phyloP scores from a whole-genome alignment of 2,888 invertebrate species.

The Napeogenes sylphis region DNA sequence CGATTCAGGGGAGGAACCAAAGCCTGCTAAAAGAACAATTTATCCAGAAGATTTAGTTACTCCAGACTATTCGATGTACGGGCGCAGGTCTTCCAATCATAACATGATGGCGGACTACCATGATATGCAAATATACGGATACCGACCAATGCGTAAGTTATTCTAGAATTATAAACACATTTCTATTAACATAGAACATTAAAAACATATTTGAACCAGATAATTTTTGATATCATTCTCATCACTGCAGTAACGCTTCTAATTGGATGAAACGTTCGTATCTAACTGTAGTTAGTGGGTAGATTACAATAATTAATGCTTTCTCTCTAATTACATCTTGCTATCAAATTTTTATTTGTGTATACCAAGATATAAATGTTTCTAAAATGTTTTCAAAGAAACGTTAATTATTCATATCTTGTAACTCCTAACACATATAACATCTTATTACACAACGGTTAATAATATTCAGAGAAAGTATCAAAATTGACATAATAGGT shows the following conservation, averaged over 20 bases:
- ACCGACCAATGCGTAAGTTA: constrained; percentile 61
- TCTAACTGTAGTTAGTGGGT: constrained; percentile 1
- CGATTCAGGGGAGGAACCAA: constrained; percentile 65
- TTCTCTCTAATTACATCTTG: constrained; percentile 2
- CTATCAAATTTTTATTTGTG: not conserved
- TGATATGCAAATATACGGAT: constrained; percentile 54
- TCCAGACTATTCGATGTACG: constrained; percentile 55
- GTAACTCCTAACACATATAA: too few species aligned
- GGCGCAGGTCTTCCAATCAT: constrained; percentile 56
- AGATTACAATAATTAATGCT: not conserved
- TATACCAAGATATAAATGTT: not conserved
- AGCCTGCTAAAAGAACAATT: constrained; percentile 51
- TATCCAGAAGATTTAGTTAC: constrained; percentile 48
- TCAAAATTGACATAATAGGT: too few species aligned
- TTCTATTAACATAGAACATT: not conserved
- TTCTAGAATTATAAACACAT: too few species aligned
- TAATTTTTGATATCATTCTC: not conserved
- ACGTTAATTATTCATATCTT: too few species aligned
- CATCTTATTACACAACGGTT: too few species aligned
- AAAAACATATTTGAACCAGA: constrained; percentile 12
- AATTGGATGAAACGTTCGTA: not conserved
- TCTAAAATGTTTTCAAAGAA: too few species aligned
- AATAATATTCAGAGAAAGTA: too few species aligned
- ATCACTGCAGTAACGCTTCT: not conserved
- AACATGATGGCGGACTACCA: constrained; percentile 48